Base-by-base conservation (phyloP, 2,113 vertebrate genomes). In the Ardeotis arabs region DNA sequence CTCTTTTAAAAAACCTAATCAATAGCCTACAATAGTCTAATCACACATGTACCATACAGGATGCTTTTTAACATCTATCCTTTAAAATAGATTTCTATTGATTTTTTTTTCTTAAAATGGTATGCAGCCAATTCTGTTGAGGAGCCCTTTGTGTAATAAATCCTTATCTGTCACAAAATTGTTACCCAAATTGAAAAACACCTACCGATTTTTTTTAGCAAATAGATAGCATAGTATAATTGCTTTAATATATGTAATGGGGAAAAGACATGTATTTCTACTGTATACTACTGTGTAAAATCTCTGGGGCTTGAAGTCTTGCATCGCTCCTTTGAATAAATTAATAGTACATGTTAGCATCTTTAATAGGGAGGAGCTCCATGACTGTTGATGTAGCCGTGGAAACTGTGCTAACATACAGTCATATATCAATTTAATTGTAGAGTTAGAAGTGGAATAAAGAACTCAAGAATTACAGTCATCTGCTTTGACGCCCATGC, bases 401-500 rank as follows among this genome's bases (percentile, higher is more conserved):
- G 79, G 84, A 67, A 91, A 69, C 11, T 92, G 64, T 55, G 50
- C 78, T 80, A 70, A 47, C 19, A 50, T 47, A n/a, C 10, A 5
- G 50, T 88, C 37, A 14, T 87, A 84, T 37, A 55, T 83, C 82
- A 66, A 85, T 24, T 64, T 77, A 83, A 83, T 70, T 74, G 82
- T 59, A 52, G 72, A 80, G 44, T 62, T 88, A 67, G n/a, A 58
- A 80, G 52, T 55, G 35, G 76, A 86, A 39, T 11, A 73, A 84
- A 68, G 49, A 81, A 56, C 56, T 72, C 52, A 41, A 55, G 68
- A 67, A 87, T 84, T 87, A 37, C 47, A 70, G 28, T 63, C 13
- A 27, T 60, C 25, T 62, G 35, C 39, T 59, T 20, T 70, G 74
- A n/a, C 33, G 39, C n/a, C 21, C 9, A 33, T 0, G 0, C 3